phyloP scores from a whole-genome alignment of 2,113 vertebrate genomes.

The Heterocephalus glaber region DNA sequence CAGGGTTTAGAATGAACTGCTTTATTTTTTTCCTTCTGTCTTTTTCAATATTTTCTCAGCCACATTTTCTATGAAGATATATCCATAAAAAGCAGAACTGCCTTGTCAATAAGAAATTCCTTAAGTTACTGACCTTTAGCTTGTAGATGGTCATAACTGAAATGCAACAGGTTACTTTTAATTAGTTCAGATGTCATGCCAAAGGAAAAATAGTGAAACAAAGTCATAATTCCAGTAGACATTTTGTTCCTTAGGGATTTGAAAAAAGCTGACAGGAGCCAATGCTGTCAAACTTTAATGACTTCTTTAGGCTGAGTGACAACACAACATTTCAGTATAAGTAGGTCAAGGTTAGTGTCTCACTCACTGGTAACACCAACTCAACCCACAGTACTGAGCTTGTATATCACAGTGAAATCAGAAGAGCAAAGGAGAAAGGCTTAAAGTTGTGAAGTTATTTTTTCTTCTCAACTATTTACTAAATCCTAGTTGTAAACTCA shows the following conservation, averaged over 20 bases:
- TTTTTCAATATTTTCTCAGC: neutral
- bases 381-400: neutral
- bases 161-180: constrained; percentile 75
- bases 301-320: constrained; percentile 76
- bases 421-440: neutral
- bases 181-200: constrained; percentile 73
- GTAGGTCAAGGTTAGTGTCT: constrained; percentile 77
- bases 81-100: constrained; percentile 31
- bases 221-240: constrained; percentile 68
- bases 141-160: constrained; percentile 13
- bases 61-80: constrained; percentile 3
- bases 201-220: constrained; percentile 30
- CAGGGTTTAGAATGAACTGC: neutral
- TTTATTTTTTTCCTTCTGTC: neutral
- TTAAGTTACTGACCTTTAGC: constrained; percentile 58
- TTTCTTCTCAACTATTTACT: neutral
- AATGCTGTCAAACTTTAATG: constrained; percentile 75
- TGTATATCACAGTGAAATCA: neutral
- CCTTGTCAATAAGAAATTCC: constrained; percentile 58
- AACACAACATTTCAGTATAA: constrained; percentile 70
- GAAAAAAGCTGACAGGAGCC: constrained; percentile 66
- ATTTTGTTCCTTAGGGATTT: constrained; percentile 73
- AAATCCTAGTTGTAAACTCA: neutral
- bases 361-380: neutral
- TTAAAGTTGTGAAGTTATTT: neutral